These are phyloP conservation scores for Cabera pusaria DNA, from an alignment of 2,888 invertebrate genomes.

Conservation along the genomic window DNA sequence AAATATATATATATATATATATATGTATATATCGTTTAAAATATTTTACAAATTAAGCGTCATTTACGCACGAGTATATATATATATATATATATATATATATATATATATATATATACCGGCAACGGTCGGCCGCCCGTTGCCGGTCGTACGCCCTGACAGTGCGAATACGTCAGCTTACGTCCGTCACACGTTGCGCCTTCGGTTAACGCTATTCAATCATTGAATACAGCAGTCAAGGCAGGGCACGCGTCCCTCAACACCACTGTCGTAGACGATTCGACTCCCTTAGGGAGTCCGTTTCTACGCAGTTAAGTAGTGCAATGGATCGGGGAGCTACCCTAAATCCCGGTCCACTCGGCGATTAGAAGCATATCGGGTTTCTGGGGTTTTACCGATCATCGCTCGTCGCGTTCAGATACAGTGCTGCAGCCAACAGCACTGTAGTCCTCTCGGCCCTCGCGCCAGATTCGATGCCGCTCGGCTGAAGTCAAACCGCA, in stretches of 20 bases:
- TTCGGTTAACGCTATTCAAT: slow-evolving; percentile 27
- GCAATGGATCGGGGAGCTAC: slow-evolving; percentile 47
- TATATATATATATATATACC: no score
- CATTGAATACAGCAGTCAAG: slow-evolving; percentile 30
- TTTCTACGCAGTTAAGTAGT: slow-evolving; percentile 63
- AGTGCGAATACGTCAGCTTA: slow-evolving; percentile 3
- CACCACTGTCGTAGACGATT: slow-evolving; percentile 58
- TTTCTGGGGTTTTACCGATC: slow-evolving; percentile 26
- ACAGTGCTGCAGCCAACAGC: slow-evolving; percentile 11
- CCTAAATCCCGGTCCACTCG: slow-evolving; percentile 36
- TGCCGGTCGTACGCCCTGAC: slow-evolving; percentile 2
- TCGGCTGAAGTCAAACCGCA: no score
- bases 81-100: no score
- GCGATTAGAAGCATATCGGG: slow-evolving; percentile 32
- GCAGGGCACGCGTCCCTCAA: slow-evolving; percentile 36
- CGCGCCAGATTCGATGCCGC: slow-evolving; percentile 7
- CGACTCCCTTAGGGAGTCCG: slow-evolving; percentile 64
- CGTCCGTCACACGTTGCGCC: slow-evolving; percentile 17
- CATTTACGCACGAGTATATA: no score
- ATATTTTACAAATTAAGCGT: no score
- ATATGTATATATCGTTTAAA: no score
- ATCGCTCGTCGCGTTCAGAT: slow-evolving; percentile 7
- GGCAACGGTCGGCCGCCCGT: slow-evolving; percentile 16
- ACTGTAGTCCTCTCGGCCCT: slow-evolving; percentile 12
- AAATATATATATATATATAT: no score